Base-by-base conservation (phyloP, 23 tunicate genomes). In the Pegea sp. region DNA sequence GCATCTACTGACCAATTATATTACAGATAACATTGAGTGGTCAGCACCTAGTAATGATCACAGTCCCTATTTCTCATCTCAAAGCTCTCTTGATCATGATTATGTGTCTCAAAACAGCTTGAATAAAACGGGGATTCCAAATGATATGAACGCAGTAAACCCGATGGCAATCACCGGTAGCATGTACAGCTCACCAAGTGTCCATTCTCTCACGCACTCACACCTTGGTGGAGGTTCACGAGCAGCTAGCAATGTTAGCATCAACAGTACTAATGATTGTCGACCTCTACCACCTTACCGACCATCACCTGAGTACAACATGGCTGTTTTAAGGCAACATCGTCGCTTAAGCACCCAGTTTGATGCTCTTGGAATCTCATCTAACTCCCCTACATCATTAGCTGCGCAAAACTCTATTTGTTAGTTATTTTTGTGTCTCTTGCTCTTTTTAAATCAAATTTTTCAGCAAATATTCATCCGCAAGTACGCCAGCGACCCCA, bases 111-210 rank as follows among this genome's bases (percentile, higher is more conserved):
- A 80, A 49, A 71, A 65, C 54, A 80, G 93, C 44, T 58, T 80
- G 25, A 80, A 80, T 57, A 71, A 62, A 18, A 68, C 26, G 5
- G n/a, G n/a, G n/a, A n/a, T n/a, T n/a, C n/a, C n/a, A n/a, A n/a
- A n/a, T n/a, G n/a, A n/a, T n/a, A n/a, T n/a, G n/a, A n/a, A n/a
- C n/a, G n/a, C n/a, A n/a, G n/a, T n/a, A n/a, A n/a, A n/a, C n/a
- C n/a, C n/a, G n/a, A n/a, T n/a, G n/a, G n/a, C n/a, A 5, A 55
- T 60, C 8, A 63, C 75, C 24, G 93, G 93, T 26, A 80, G 93
- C 69, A 64, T 80, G 69, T 80, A 80, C 69, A 70, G 78, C 34
- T 80, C 79, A 28, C 79, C 79, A 22, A 80, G 93, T 42, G 67
- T 80, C 48, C 71, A 80, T 56, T 80, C 93, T 5, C 60, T 80